A percentile compares a stretch with the other conserved stretches of the same genome.
phyloP scores from a whole-genome alignment of 2,797 vertebrate genomes.

The Pterois miles region DNA sequence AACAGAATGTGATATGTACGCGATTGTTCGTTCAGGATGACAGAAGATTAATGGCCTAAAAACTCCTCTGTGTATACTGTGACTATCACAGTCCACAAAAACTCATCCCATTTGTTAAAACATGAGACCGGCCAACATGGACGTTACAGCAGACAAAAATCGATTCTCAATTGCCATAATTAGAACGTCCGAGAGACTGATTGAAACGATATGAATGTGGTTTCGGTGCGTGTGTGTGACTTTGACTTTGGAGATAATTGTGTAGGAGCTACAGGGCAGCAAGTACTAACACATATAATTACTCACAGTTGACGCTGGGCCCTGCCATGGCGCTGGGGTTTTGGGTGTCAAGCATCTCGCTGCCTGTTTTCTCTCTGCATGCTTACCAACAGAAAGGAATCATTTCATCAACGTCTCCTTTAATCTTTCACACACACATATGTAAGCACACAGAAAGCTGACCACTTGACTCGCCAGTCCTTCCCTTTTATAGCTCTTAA shows the following conservation, averaged over 20 bases:
- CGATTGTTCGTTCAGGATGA: background rate
- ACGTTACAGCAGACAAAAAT: constrained; percentile 46
- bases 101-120: constrained; percentile 34
- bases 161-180: constrained; percentile 49
- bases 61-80: constrained; percentile 22
- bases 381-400: constrained; percentile 54
- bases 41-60: constrained; percentile 57
- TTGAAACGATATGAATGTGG: constrained; percentile 35
- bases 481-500: constrained; percentile 15
- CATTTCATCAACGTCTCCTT: constrained; percentile 70
- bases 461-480: constrained; percentile 22
- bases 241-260: constrained; percentile 51
- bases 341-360: constrained; percentile 60
- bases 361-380: constrained; percentile 56
- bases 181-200: constrained; percentile 39
- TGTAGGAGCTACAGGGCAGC: constrained; percentile 49
- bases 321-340: constrained; percentile 59
- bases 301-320: constrained; percentile 54
- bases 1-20: background rate
- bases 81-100: constrained; percentile 14
- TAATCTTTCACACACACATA: constrained; percentile 40
- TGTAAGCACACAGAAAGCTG: background rate
- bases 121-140: constrained; percentile 1
- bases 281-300: constrained; percentile 70
- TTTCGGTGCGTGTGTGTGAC: constrained; percentile 19